Conservation (phyloP, 2,797 vertebrate genomes). For the Megaceryle alcyon region DNA sequence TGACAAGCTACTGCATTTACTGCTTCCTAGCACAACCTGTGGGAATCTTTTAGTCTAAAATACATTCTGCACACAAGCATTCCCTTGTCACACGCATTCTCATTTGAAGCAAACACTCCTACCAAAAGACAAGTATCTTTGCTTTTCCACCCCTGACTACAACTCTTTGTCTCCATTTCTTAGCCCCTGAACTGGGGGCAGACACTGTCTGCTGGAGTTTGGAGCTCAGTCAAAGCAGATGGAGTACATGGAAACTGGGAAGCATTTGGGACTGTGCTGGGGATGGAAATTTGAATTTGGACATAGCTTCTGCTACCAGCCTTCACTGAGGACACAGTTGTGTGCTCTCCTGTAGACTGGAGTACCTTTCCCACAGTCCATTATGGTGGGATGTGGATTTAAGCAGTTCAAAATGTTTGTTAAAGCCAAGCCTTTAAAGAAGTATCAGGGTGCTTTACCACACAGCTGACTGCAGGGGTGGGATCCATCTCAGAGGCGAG, state of each 20-base stretch:
- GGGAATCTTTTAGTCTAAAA: conserved; percentile 46
- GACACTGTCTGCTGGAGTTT: neutral
- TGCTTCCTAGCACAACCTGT: conserved; percentile 53
- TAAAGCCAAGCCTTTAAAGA: neutral
- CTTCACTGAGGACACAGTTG: neutral
- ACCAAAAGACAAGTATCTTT: neutral
- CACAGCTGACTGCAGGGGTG: neutral
- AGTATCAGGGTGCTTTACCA: conserved; percentile 17
- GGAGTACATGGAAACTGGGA: neutral
- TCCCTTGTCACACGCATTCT: conserved; percentile 54
- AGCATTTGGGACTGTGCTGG: neutral
- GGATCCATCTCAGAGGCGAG: neutral
- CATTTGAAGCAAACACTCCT: neutral
- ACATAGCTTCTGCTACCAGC: neutral
- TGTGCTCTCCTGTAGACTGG: neutral
- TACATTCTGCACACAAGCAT: conserved; percentile 56
- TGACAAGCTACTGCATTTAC: conserved; percentile 68
- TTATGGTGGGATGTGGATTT: neutral
- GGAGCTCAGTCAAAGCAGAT: conserved; percentile 22
- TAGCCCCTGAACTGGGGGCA: neutral
- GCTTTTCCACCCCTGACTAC: neutral
- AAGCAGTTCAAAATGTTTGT: neutral
- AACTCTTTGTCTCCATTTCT: neutral
- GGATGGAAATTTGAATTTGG: conserved; percentile 5
- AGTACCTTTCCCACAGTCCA: neutral